Base-by-base conservation (phyloP, 2,888 invertebrate species). In the Dryocosmus kuriphilus region DNA sequence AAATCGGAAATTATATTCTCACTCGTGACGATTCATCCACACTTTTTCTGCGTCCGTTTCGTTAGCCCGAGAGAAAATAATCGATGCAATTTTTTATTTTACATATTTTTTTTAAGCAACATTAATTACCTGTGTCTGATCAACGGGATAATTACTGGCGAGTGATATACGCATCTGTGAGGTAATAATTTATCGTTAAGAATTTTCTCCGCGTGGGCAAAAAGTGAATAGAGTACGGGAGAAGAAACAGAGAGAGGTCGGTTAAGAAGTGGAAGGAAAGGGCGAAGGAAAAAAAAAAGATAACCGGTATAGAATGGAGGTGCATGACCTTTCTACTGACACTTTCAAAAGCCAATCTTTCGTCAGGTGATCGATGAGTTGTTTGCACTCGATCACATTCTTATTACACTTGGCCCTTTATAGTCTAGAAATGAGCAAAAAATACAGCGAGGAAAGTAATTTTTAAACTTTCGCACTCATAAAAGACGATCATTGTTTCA, bases 381-480 rank as follows among this genome's bases (percentile, higher is more conserved):
- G 46, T 71, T 71, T 71, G 71, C 30, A 71, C 71, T 71, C 71
- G 71, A 71, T 71, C 51, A 71, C 71, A 71, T 71, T 71, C 51
- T 71, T 71, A 71, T 71, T 71, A 71, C 71, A 51, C 71, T 51
- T 71, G 71, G 71, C 51, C 30, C 71, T 71, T 71, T 71, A 71
- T 51, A 71, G 30, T 30, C 8, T 22, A 71, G n/a, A 30, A 51
- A 51, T 6, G 51, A 46, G 71, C 67, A 67, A 46, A 24, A 51
- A 67, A 46, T 46, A 16, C 16, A 27, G 57, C 14, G 19, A 27
- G 67, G 27, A 27, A 67, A 67, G 67, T 46, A 30, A 67, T 51
- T 67, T 67, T 67, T 24, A 46, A 46, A 67, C 19, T 67, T 51
- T 46, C 46, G 46, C n/a, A 41, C 38, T 61, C 32, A 61, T 61